Evolutionary conservation across 2,797 vertebrate genomes (phyloP).

Genomic region (Erpetoichthys calabaricus): DNA sequence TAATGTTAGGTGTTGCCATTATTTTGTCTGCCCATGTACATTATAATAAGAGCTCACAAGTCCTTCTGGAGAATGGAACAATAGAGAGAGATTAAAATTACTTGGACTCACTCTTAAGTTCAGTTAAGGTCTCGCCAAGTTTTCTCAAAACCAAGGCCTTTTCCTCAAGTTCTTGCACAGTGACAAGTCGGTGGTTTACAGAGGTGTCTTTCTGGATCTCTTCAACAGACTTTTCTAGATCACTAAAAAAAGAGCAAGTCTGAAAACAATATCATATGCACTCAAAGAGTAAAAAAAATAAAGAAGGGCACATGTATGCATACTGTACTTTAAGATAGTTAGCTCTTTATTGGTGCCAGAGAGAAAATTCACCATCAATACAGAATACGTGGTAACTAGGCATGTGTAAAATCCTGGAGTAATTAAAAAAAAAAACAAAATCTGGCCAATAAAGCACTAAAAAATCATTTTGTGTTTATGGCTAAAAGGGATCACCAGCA

Average conservation of each 20-base stretch:
- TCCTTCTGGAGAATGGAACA: background rate
- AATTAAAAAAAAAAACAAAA: too few species aligned
- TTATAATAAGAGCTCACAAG: too few species aligned
- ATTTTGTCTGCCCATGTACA: too few species aligned
- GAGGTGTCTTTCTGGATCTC: constrained; percentile 84
- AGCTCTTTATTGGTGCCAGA: too few species aligned
- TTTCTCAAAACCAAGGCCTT: constrained; percentile 76
- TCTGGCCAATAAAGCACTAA: too few species aligned
- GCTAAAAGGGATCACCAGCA: too few species aligned
- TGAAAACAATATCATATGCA: background rate
- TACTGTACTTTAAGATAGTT: background rate
- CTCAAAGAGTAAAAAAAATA: constrained; percentile 6
- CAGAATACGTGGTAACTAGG: too few species aligned
- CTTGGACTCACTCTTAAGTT: constrained; percentile 78
- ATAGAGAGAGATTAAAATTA: background rate
- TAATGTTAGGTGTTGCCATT: too few species aligned
- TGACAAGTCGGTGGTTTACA: constrained; percentile 75
- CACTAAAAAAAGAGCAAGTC: constrained; percentile 45
- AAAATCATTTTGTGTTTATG: too few species aligned
- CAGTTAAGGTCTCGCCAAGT: constrained; percentile 86
- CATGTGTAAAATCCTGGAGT: too few species aligned
- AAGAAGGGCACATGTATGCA: background rate
- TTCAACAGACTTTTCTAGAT: constrained; percentile 89
- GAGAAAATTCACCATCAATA: too few species aligned
- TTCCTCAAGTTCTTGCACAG: constrained; percentile 85